phyloP scores from a whole-genome alignment of 2,888 invertebrate species.

The Autographa pulchrina region DNA sequence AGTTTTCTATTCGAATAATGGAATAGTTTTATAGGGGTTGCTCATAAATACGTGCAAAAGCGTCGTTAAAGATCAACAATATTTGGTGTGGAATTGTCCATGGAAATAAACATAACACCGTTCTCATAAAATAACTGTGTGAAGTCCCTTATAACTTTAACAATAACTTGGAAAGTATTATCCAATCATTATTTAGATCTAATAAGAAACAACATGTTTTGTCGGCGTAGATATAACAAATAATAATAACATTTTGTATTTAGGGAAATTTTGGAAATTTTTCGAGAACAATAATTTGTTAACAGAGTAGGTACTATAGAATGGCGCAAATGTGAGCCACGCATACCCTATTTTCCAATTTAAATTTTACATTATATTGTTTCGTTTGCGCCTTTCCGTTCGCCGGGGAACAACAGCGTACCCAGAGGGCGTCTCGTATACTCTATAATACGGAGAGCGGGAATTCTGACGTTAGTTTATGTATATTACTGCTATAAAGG shows the following conservation, averaged over 20 bases:
- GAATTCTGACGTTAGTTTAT: not conserved
- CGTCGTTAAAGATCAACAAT: not conserved
- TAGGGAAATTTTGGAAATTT: not conserved
- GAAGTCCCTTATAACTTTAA: too few species aligned
- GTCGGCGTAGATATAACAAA: too few species aligned
- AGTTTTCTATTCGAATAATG: constrained; percentile 24
- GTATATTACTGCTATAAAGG: not conserved
- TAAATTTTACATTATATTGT: not conserved
- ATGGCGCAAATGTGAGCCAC: not conserved
- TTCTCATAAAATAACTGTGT: too few species aligned
- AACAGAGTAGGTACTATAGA: not conserved
- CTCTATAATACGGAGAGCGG: not conserved
- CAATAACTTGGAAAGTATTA: too few species aligned
- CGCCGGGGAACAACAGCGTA: not conserved
- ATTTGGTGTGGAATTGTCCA: too few species aligned
- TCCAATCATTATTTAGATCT: too few species aligned
- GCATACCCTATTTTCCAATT: not conserved
- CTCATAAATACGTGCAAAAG: not conserved
- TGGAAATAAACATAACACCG: too few species aligned
- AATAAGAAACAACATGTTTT: too few species aligned
- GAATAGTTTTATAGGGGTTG: constrained; percentile 19
- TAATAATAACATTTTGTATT: too few species aligned
- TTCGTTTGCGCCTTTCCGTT: constrained; percentile 1
- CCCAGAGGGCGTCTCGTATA: not conserved
- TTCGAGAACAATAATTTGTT: not conserved